These are phyloP conservation scores for Cuculus canorus DNA, from an alignment of 2,797 vertebrate genomes.

Conservation along the genomic window DNA sequence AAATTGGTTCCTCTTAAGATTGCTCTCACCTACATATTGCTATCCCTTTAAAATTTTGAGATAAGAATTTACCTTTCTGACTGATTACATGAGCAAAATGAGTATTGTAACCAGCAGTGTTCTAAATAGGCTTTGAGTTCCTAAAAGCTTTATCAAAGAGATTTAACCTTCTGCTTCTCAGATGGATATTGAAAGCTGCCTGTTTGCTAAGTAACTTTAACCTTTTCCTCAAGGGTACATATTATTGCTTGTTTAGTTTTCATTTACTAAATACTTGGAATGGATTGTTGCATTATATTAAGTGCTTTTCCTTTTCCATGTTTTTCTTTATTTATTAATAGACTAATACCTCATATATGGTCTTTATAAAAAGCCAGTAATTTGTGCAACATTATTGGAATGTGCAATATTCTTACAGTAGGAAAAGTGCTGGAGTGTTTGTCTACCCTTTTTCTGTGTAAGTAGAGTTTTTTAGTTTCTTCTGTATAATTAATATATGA, in stretches of 20 bases:
- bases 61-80: conserved; percentile 33
- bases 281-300: conserved; percentile 43
- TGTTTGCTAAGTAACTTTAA: conserved; percentile 13
- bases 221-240: not conserved
- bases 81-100: not conserved
- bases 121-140: not conserved
- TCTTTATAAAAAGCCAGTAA: conserved; percentile 77
- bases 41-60: not conserved
- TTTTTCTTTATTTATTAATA: conserved; percentile 76
- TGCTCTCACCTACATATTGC: not conserved
- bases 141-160: not conserved
- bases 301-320: conserved; percentile 58
- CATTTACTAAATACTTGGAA: conserved; percentile 40
- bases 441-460: conserved; percentile 44
- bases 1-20: not conserved
- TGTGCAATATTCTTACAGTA: conserved; percentile 87
- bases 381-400: conserved; percentile 72
- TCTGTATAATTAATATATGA: conserved; percentile 48
- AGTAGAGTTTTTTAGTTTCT: conserved; percentile 63
- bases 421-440: conserved; percentile 54
- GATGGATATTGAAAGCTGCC: conserved; percentile 38
- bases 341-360: conserved; percentile 81
- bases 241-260: conserved; percentile 51
- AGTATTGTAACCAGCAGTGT: conserved; percentile 34
- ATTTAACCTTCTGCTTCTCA: not conserved